phyloP scores from a whole-genome alignment of 2,113 vertebrate genomes.

The Zosterops pallidus region DNA sequence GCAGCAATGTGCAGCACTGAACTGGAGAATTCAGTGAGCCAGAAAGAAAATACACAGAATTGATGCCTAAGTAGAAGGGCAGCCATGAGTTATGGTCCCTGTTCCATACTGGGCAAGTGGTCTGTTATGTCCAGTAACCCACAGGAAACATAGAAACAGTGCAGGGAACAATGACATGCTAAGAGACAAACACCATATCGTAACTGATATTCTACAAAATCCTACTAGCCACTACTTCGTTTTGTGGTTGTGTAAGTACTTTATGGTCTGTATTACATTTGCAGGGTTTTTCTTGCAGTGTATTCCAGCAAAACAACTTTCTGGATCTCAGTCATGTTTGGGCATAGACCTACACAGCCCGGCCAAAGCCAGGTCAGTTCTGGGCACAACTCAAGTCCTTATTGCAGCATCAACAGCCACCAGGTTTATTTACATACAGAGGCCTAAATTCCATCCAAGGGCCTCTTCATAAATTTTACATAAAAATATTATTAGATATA shows the following conservation, averaged over 20 bases:
- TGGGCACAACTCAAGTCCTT: neutral
- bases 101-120: neutral
- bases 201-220: neutral
- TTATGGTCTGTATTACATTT: neutral
- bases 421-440: neutral
- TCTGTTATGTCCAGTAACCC: neutral
- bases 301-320: neutral
- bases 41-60: neutral
- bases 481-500: neutral
- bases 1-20: neutral
- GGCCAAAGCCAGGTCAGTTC: neutral
- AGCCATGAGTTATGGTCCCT: neutral
- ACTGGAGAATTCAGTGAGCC: neutral
- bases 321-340: neutral
- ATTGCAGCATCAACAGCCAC: neutral
- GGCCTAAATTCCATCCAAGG: neutral
- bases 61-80: neutral
- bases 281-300: neutral
- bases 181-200: neutral
- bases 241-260: neutral
- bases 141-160: neutral
- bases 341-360: neutral
- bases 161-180: neutral
- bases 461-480: neutral
- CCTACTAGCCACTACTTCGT: neutral